Conservation (phyloP, 2,888 invertebrate genomes). For the Candidula unifasciata region DNA sequence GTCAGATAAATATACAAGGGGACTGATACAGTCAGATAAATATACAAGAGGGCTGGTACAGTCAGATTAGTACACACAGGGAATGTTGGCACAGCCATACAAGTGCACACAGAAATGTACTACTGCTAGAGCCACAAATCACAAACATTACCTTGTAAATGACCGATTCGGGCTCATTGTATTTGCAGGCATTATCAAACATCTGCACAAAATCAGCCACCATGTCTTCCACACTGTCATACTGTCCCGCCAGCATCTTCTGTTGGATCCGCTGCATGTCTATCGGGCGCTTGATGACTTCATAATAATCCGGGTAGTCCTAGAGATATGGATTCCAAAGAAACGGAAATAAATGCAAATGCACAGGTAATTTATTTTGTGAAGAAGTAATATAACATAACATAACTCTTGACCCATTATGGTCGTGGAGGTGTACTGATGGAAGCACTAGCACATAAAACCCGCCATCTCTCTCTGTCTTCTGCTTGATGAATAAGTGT, state of each 20-base stretch:
- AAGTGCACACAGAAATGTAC: background rate
- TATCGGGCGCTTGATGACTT: slow-evolving; percentile 94
- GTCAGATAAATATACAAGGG: too few species aligned
- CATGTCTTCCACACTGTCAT: slow-evolving; percentile 87
- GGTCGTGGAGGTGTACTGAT: too few species aligned
- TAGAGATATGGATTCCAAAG: slow-evolving; percentile 66
- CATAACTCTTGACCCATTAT: too few species aligned
- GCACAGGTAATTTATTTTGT: too few species aligned
- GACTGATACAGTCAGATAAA: too few species aligned
- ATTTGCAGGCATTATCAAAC: slow-evolving; percentile 96
- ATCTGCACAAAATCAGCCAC: slow-evolving; percentile 93
- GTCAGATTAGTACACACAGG: too few species aligned
- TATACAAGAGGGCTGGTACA: too few species aligned
- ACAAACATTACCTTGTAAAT: slow-evolving; percentile 86
- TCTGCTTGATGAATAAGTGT: too few species aligned
- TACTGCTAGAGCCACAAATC: background rate
- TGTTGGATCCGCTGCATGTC: slow-evolving; percentile 94
- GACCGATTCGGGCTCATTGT: slow-evolving; percentile 97
- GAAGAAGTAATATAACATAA: too few species aligned
- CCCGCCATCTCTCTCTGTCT: too few species aligned
- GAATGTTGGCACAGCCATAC: background rate
- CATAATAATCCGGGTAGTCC: slow-evolving; percentile 97
- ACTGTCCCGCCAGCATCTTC: slow-evolving; percentile 90
- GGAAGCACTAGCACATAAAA: too few species aligned
- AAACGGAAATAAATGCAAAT: background rate